These are phyloP conservation scores for Sphaerophoria rueppellii DNA, from an alignment of 2,888 invertebrate species.

Conservation along the genomic window DNA sequence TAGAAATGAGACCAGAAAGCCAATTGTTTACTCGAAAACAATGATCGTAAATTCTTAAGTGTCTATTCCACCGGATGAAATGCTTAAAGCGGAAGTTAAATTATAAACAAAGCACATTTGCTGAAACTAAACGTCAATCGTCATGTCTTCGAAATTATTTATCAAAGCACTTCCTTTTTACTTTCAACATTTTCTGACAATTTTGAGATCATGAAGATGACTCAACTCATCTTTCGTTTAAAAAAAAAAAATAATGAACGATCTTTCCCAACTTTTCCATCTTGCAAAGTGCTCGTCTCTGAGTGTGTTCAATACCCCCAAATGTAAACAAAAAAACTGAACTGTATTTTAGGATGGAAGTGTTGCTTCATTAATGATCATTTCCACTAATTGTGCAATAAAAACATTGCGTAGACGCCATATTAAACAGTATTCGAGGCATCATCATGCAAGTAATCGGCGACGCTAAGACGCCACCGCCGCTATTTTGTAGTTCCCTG, in stretches of 20 bases:
- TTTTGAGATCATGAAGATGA: slow-evolving; percentile 25
- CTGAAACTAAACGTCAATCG: slow-evolving; percentile 23
- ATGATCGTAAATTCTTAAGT: not conserved
- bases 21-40: not conserved
- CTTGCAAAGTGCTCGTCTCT: not conserved
- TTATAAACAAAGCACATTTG: slow-evolving; percentile 14
- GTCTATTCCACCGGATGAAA: slow-evolving; percentile 1
- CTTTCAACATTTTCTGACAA: slow-evolving; percentile 39
- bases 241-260: slow-evolving; percentile 1
- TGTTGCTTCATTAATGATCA: slow-evolving; percentile 65
- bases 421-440: not conserved
- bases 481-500: not conserved
- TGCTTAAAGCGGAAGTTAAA: slow-evolving; percentile 28
- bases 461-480: not conserved
- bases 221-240: slow-evolving; percentile 23
- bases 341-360: slow-evolving; percentile 44
- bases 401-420: slow-evolving; percentile 47
- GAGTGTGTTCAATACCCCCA: slow-evolving; percentile 42
- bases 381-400: slow-evolving; percentile 70
- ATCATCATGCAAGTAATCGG: slow-evolving; percentile 1
- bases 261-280: slow-evolving; percentile 34
- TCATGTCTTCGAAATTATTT: slow-evolving; percentile 1
- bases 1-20: not conserved
- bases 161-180: slow-evolving; percentile 44
- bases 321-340: slow-evolving; percentile 71